Conservation (phyloP, 35 echinoderm and acorn worm species). For the Apostichopus japonicus region DNA sequence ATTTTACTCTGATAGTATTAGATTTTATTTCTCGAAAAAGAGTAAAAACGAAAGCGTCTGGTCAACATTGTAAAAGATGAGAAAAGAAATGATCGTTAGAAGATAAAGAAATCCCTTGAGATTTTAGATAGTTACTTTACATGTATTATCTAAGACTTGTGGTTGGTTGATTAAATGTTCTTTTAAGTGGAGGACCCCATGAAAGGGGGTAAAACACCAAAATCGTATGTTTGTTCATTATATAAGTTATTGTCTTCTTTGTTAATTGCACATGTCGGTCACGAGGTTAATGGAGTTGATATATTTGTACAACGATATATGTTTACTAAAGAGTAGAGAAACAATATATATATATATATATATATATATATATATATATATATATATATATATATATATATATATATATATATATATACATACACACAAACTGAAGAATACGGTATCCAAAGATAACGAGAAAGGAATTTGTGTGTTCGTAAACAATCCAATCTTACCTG, state of each 20-base stretch:
- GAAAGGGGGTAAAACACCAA: background rate
- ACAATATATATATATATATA: no score
- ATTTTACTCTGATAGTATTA: background rate
- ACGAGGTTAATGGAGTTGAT: no score
- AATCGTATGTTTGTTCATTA: background rate
- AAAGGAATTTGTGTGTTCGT: no score
- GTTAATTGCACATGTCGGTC: no score
- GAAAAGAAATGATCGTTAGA: background rate
- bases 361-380: background rate
- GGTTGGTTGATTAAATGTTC: background rate
- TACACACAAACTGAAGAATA: background rate
- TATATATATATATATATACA: background rate
- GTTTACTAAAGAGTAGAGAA: no score
- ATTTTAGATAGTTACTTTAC: background rate
- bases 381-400: background rate
- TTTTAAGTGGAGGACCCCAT: background rate
- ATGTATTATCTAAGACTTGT: background rate
- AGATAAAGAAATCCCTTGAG: background rate
- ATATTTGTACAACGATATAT: no score
- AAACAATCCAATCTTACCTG: no score
- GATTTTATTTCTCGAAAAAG: background rate
- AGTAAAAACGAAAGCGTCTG: background rate
- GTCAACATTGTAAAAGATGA: background rate
- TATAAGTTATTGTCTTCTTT: no score
- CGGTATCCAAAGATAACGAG: no score